These are phyloP conservation scores for Silurus lanzhouensis DNA, from an alignment of 2,797 vertebrate genomes.

Conservation along the genomic window DNA sequence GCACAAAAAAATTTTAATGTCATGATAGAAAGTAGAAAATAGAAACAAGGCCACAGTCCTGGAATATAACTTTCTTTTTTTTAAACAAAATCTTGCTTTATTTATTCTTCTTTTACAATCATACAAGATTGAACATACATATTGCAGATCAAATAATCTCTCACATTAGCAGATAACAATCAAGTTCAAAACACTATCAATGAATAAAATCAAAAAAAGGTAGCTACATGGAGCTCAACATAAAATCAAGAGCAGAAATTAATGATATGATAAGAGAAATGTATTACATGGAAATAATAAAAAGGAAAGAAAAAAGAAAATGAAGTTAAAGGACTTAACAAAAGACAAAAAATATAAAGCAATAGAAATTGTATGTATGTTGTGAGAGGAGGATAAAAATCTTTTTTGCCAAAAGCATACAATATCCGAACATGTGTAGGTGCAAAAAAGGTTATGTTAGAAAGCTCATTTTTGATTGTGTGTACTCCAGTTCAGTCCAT, in stretches of 20 bases:
- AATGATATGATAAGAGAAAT: neutral
- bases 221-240: slow-evolving; percentile 57
- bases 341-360: neutral
- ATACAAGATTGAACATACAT: slow-evolving; percentile 59
- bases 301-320: slow-evolving; percentile 11
- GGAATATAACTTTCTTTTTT: slow-evolving; percentile 4
- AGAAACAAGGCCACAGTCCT: too few species aligned
- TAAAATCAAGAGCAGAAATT: neutral
- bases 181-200: slow-evolving; percentile 53
- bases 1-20: too few species aligned
- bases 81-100: slow-evolving; percentile 59
- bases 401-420: slow-evolving; percentile 22
- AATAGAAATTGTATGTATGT: slow-evolving; percentile 25
- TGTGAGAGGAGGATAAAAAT: slow-evolving; percentile 24
- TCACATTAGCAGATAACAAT: slow-evolving; percentile 64
- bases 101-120: slow-evolving; percentile 62
- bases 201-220: slow-evolving; percentile 50
- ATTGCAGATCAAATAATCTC: slow-evolving; percentile 63
- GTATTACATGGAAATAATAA: neutral
- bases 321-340: neutral
- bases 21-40: neutral
- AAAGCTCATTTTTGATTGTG: slow-evolving; percentile 38
- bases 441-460: slow-evolving; percentile 51
- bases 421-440: slow-evolving; percentile 38
- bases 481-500: slow-evolving; percentile 75